These are phyloP conservation scores for Actinopyga echinites DNA, from an alignment of 53 echinoderm and acorn worm genomes.

Conservation along the genomic window DNA sequence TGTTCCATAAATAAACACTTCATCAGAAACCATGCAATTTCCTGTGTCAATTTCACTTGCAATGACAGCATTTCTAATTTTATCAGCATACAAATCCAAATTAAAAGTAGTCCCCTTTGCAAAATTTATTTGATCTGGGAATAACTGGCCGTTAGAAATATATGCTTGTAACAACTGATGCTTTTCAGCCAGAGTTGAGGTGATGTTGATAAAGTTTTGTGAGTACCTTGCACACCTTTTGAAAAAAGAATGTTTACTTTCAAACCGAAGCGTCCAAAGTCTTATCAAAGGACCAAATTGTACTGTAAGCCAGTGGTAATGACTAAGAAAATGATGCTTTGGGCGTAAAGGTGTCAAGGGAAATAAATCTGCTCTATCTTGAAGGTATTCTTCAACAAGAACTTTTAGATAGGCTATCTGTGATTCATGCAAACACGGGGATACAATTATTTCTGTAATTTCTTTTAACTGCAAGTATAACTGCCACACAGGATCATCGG, in stretches of 20 bases:
- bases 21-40: too few relatives aligned
- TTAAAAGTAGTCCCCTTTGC: neutral
- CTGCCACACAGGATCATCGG: conserved; percentile 63
- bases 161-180: conserved; percentile 48
- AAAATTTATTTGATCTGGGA: neutral
- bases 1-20: too few relatives aligned
- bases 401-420: conserved; percentile 57
- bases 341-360: conserved; percentile 52
- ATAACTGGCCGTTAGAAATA: conserved; percentile 17
- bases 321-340: conserved; percentile 64
- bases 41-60: too few relatives aligned
- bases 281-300: neutral
- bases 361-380: conserved; percentile 48
- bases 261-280: neutral
- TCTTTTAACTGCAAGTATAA: neutral
- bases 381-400: conserved; percentile 62
- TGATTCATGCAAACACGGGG: conserved; percentile 44
- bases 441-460: conserved; percentile 48
- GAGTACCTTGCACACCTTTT: neutral
- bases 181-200: conserved; percentile 29
- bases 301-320: neutral
- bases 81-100: neutral
- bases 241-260: conserved; percentile 13
- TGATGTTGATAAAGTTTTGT: neutral
- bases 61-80: neutral